These are phyloP conservation scores for Nemapogon koenigi DNA, from an alignment of 2,888 invertebrate species.

Conservation along the genomic window DNA sequence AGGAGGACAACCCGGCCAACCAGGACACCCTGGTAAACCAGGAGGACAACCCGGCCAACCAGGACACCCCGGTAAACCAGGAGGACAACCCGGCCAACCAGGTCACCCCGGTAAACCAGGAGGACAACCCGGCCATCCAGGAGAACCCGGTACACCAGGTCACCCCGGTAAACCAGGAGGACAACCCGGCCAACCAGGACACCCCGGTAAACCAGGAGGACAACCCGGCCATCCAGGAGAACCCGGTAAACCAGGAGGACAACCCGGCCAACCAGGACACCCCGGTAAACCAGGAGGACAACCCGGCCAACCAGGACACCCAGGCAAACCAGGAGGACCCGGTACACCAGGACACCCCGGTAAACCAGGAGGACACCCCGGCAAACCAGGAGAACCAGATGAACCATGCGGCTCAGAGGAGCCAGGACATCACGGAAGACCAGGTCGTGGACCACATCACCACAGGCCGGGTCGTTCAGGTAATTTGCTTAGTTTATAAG, in stretches of 20 bases:
- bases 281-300: conserved; percentile 2
- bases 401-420: conserved; percentile 7
- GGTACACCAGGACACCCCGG: conserved; percentile 9
- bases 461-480: background rate
- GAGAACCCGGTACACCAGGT: conserved; percentile 11
- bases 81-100: conserved; percentile 5
- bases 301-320: conserved; percentile 4
- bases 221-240: conserved; percentile 9
- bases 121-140: no score
- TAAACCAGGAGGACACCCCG: background rate
- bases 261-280: conserved; percentile 4
- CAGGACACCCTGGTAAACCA: conserved; percentile 13
- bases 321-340: background rate
- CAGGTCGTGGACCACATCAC: background rate
- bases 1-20: conserved; percentile 3
- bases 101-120: conserved; percentile 1
- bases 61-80: conserved; percentile 3
- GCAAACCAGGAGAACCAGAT: background rate
- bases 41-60: background rate
- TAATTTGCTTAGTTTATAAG: no score
- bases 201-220: conserved; percentile 1
- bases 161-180: conserved; percentile 10
- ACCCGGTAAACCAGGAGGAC: conserved; percentile 7
- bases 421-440: background rate
- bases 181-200: conserved; percentile 6